phyloP scores from a whole-genome alignment of 1,140 invertebrate species.

The Aphelenchoides besseyi region DNA sequence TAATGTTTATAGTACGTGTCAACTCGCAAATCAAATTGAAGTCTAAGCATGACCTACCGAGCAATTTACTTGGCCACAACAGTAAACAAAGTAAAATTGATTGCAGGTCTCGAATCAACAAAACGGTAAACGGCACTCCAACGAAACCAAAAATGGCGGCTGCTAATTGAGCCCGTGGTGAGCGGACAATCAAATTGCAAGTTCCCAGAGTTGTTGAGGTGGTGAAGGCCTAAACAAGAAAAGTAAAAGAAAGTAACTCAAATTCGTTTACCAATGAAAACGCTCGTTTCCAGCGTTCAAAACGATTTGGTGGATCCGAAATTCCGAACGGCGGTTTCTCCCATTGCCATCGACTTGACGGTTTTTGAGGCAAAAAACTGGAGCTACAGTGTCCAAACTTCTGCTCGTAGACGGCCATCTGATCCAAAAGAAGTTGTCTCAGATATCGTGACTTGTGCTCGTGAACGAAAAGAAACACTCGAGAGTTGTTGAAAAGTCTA shows the following conservation, averaged over 20 bases:
- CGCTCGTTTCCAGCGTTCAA: neutral
- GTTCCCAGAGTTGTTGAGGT: neutral
- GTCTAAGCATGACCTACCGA: too few relatives aligned
- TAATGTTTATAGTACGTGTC: too few relatives aligned
- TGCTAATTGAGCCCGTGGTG: neutral
- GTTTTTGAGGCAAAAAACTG: too few relatives aligned
- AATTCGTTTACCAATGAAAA: too few relatives aligned
- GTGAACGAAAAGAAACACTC: slow-evolving; percentile 8
- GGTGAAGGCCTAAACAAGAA: neutral
- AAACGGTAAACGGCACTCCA: neutral
- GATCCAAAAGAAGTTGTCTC: slow-evolving; percentile 5
- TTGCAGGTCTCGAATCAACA: neutral
- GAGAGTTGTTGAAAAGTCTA: slow-evolving; percentile 17
- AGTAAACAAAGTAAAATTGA: neutral
- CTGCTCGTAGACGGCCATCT: neutral
- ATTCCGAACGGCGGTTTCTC: neutral
- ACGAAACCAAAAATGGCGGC: neutral
- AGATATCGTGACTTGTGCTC: slow-evolving; percentile 19
- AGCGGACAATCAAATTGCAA: neutral
- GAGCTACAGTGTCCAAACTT: neutral
- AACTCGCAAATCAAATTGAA: too few relatives aligned
- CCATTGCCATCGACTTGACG: neutral
- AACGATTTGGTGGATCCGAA: neutral
- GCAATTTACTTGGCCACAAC: neutral
- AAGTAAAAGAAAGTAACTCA: neutral